A percentile compares a stretch with the other conserved stretches of the same genome.
Evolutionary conservation across 1,140 invertebrate genomes (phyloP).

Genomic region (Dufourea novaeangliae): DNA sequence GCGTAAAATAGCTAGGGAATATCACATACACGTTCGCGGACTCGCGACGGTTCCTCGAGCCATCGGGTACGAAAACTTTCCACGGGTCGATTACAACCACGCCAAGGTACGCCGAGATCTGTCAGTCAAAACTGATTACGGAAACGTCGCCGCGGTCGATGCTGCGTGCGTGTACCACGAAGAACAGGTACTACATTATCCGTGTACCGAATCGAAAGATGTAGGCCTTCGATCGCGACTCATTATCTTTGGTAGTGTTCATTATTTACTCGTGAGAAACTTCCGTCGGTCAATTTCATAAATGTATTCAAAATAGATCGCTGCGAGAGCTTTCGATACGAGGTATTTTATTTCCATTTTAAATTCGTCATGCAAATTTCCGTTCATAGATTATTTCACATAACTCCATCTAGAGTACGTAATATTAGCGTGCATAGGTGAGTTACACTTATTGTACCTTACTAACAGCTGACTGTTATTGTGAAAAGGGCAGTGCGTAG

Average conservation of each 20-base stretch:
- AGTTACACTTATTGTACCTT: too few relatives aligned
- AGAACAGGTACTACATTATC: not conserved
- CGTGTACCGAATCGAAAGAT: not conserved
- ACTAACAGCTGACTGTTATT: too few relatives aligned
- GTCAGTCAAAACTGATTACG: slow-evolving; percentile 9
- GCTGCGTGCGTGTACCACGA: too few relatives aligned
- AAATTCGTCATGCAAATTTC: too few relatives aligned
- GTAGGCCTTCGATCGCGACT: not conserved
- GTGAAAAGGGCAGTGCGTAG: too few relatives aligned
- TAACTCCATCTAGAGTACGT: too few relatives aligned
- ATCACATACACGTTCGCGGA: not conserved
- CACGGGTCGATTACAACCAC: slow-evolving; percentile 1
- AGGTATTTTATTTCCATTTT: too few relatives aligned
- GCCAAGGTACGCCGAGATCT: not conserved
- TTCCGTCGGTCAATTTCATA: not conserved
- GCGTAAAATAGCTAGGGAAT: not conserved
- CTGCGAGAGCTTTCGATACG: too few relatives aligned
- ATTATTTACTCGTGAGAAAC: not conserved
- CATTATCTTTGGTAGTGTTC: not conserved
- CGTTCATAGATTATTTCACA: not conserved
- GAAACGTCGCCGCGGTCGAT: not conserved
- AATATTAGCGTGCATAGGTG: too few relatives aligned
- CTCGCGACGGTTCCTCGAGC: slow-evolving; percentile 19
- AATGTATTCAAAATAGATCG: too few relatives aligned
- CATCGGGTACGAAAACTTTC: not conserved